Conservation (phyloP, 2,113 vertebrate species). For the Trogon melanurus region DNA sequence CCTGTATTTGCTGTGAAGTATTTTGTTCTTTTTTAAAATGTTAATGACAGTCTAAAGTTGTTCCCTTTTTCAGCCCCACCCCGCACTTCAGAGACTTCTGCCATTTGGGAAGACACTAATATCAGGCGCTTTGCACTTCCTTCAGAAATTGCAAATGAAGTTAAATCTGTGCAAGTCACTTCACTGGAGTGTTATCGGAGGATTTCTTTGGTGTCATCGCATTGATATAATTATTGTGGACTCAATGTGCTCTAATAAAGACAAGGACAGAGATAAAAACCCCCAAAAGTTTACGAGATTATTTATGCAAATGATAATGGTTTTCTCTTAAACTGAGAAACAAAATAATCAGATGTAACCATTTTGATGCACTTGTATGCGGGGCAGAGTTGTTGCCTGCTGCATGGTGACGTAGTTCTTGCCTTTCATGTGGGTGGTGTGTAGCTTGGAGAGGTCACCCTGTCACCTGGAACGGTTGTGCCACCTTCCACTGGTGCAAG, state of each 20-base stretch:
- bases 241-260: background rate
- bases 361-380: background rate
- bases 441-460: background rate
- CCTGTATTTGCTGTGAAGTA: background rate
- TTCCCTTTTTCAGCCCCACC: background rate
- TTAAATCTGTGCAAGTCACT: background rate
- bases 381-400: background rate
- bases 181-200: background rate
- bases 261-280: background rate
- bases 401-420: background rate
- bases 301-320: background rate
- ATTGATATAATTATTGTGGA: background rate
- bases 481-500: background rate
- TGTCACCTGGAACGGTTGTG: background rate
- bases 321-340: background rate
- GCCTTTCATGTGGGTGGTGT: background rate
- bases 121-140: background rate
- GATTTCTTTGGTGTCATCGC: background rate
- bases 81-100: background rate
- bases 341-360: background rate
- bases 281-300: background rate
- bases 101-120: background rate
- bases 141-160: background rate
- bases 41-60: background rate
- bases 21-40: slow-evolving; percentile 16